Percentiles rank a stretch among this genome's conserved stretches.
Conservation (phyloP, 2,797 vertebrate genomes). For the Remorina albescens region DNA sequence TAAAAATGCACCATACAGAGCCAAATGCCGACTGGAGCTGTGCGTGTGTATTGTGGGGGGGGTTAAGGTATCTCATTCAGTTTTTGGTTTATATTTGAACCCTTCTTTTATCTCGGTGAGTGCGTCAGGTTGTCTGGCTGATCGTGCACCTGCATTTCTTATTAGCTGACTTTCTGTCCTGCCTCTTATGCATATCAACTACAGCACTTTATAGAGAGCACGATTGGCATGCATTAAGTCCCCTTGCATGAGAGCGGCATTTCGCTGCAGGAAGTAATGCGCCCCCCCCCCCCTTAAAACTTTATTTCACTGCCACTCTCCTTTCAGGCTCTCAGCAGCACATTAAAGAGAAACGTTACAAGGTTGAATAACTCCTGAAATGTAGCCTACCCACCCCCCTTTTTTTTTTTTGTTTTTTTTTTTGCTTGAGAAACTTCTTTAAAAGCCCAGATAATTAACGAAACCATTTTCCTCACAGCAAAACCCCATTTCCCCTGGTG, state of each 20-base stretch:
- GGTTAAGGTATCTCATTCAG: slow-evolving; percentile 12
- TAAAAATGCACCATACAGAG: slow-evolving; percentile 13
- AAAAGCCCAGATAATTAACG: neutral
- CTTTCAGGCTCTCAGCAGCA: slow-evolving; percentile 6
- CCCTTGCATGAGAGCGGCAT: slow-evolving; percentile 2
- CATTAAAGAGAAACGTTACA: neutral
- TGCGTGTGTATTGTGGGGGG: no score
- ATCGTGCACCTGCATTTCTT: slow-evolving; percentile 55
- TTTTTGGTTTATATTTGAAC: slow-evolving; percentile 2
- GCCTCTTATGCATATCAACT: slow-evolving; percentile 59
- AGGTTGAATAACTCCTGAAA: neutral
- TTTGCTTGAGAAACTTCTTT: neutral
- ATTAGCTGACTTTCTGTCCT: slow-evolving; percentile 5
- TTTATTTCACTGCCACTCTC: slow-evolving; percentile 13
- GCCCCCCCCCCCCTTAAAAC: slow-evolving; percentile 31
- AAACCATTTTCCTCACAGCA: neutral
- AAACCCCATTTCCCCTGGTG: neutral
- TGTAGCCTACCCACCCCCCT: no score
- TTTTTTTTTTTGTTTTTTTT: neutral
- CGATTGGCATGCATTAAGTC: slow-evolving; percentile 35
- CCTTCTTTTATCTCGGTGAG: no score
- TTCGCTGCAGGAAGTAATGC: slow-evolving; percentile 38
- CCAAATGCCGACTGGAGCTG: slow-evolving; percentile 11
- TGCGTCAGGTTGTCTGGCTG: no score
- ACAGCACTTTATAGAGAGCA: slow-evolving; percentile 7